A percentile compares a stretch with the other conserved stretches of the same genome.
These are phyloP conservation scores for Bettongia penicillata DNA, from an alignment of 2,113 vertebrate species.

Conservation along the genomic window DNA sequence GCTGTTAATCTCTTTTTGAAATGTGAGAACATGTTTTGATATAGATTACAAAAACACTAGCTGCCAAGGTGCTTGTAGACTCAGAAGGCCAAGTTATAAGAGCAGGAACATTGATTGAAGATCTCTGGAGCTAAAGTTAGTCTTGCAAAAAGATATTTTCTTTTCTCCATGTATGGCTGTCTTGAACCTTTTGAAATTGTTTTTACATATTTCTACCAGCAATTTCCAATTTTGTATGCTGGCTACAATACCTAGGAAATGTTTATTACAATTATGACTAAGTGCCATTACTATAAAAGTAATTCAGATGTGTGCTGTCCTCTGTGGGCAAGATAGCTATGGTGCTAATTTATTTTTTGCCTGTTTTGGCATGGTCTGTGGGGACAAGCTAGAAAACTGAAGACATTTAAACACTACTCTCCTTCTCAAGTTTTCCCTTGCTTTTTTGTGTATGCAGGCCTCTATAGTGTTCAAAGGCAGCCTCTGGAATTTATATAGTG, in stretches of 20 bases:
- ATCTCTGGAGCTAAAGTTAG: conserved; percentile 66
- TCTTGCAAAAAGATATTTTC: conserved; percentile 66
- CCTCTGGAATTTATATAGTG: conserved; percentile 90
- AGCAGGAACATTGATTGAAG: conserved; percentile 65
- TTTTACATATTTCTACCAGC: conserved; percentile 55
- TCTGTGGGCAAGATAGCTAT: rapidly evolving
- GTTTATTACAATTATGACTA: neutral
- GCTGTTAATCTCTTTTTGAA: conserved; percentile 80
- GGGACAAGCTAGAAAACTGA: neutral
- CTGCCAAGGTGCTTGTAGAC: conserved; percentile 62
- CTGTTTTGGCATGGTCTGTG: neutral
- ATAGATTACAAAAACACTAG: conserved; percentile 70
- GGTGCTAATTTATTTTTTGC: neutral
- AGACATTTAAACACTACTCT: neutral
- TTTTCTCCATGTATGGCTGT: neutral
- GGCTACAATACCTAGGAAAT: neutral
- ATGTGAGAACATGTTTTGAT: conserved; percentile 77
- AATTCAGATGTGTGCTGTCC: rapidly evolving
- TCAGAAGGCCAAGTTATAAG: conserved; percentile 59
- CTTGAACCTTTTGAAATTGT: neutral
- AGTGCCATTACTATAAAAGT: neutral
- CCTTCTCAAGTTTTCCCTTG: neutral
- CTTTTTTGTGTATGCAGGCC: neutral
- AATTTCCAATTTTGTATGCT: neutral
- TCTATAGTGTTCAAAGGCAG: conserved; percentile 84